These are phyloP conservation scores for Chaetodon auriga DNA, from an alignment of 2,113 vertebrate species.

Conservation along the genomic window DNA sequence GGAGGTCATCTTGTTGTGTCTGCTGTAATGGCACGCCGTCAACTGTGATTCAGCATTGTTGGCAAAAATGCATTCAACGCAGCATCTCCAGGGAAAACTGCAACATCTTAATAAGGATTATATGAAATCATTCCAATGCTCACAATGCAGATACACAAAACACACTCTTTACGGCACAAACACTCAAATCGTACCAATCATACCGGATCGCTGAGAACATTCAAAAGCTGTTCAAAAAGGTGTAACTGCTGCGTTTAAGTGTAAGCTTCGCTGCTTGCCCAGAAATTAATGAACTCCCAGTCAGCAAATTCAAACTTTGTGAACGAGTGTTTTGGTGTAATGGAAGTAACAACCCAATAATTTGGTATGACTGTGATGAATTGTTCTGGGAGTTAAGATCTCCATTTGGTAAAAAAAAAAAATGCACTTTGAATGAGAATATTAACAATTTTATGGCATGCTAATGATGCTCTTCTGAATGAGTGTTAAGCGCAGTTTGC, in stretches of 20 bases:
- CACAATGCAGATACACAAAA: neutral
- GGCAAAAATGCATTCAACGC: neutral
- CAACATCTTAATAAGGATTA: slow-evolving; percentile 3
- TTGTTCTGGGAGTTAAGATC: neutral
- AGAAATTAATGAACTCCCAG: neutral
- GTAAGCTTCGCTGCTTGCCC: neutral
- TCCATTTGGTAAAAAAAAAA: neutral
- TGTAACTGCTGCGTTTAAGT: neutral
- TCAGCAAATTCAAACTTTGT: neutral
- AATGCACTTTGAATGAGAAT: neutral
- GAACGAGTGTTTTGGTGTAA: neutral
- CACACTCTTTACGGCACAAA: neutral
- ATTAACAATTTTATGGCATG: neutral
- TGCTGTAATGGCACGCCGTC: slow-evolving; percentile 35
- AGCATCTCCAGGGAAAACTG: neutral
- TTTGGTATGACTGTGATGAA: neutral
- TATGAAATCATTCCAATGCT: neutral
- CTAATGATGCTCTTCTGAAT: slow-evolving; percentile 1
- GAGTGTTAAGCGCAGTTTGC: neutral
- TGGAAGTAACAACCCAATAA: neutral
- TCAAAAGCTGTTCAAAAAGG: slow-evolving; percentile 13
- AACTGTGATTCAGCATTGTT: slow-evolving; percentile 52
- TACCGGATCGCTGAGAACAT: neutral
- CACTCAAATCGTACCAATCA: neutral
- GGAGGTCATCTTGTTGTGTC: slow-evolving; percentile 69